Evolutionary conservation across 2,113 vertebrate genomes (phyloP), one percentile per base, ranked within the genome.

Genomic region (Onychorhynchus coronatus): DNA sequence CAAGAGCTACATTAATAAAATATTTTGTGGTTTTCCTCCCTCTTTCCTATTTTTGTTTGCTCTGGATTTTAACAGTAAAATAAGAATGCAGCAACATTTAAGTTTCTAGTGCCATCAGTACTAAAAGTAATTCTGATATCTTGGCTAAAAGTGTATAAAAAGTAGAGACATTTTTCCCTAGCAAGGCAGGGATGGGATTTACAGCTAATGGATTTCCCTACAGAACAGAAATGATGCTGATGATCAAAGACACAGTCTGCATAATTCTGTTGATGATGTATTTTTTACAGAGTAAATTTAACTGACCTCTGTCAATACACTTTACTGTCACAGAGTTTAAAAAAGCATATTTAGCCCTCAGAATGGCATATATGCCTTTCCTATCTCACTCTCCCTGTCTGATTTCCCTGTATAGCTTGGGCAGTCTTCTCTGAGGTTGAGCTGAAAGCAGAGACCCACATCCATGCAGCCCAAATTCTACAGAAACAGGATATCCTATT

Each of bases 231-330:
- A 66, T 63, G 6, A 92, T 71, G 55, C 19, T 89, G 61, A 95
- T 41, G 18, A 93, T 49, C 39, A 89, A 74, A 77, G 65, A 70
- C 76, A 88, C 20, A 59, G 39, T 52, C 68, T 91, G 33, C 33
- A 55, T 42, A 91, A 55, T 8, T 59, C 33, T 74, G 33, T 81
- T 62, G 27, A 56, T 59, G 47, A 74, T 90, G 31, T 53, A 47
- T 92, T 77, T 93, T 93, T 75, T 73, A 73, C 63, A 4, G 11
- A 79, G 63, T 35, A 91, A 90, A 94, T 94, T 85, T 90, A 89
- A 79, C 71, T 92, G 94, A 95, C 71, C 72, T 72, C 58, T 91
- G 92, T 83, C 88, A 83, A 80, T 94, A 80, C 7, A 28, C 41
- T 79, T 94, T 63, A 85, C 25, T 92, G 58, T 89, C 56, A 87